These are phyloP conservation scores for Musca vetustissima DNA, from an alignment of 1,140 invertebrate genomes.

Conservation along the genomic window DNA sequence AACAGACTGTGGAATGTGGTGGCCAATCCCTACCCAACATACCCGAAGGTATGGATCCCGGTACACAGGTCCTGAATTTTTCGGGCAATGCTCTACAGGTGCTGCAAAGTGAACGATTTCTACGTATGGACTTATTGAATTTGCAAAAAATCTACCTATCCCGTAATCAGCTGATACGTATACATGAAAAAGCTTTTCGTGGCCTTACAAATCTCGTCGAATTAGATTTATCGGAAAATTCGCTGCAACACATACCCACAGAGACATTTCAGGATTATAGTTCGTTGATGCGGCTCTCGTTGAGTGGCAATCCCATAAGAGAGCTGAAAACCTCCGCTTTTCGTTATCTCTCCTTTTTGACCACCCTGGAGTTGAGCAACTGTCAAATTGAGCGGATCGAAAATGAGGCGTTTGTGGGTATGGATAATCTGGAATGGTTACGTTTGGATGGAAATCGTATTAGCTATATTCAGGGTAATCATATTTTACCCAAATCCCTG, in stretches of 20 bases:
- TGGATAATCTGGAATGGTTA: slow-evolving; percentile 80
- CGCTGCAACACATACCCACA: slow-evolving; percentile 73
- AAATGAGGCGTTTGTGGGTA: slow-evolving; percentile 77
- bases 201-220: slow-evolving; percentile 86
- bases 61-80: slow-evolving; percentile 85
- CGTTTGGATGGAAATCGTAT: slow-evolving; percentile 81
- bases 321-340: slow-evolving; percentile 75
- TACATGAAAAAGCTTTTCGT: slow-evolving; percentile 77
- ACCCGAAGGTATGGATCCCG: slow-evolving; percentile 81
- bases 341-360: slow-evolving; percentile 70
- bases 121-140: slow-evolving; percentile 77
- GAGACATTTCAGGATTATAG: slow-evolving; percentile 75
- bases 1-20: slow-evolving; percentile 84
- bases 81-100: slow-evolving; percentile 78
- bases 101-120: slow-evolving; percentile 74
- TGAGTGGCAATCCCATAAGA: slow-evolving; percentile 80
- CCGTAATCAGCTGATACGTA: slow-evolving; percentile 72
- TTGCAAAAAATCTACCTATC: slow-evolving; percentile 82
- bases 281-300: slow-evolving; percentile 76
- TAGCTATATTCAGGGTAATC: slow-evolving; percentile 66
- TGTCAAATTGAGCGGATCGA: slow-evolving; percentile 78
- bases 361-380: slow-evolving; percentile 77
- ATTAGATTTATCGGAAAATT: slow-evolving; percentile 82
- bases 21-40: slow-evolving; percentile 72
- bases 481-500: slow-evolving; percentile 71